Conservation (phyloP, 2,888 invertebrate species). For the Augochlorella aurata region DNA sequence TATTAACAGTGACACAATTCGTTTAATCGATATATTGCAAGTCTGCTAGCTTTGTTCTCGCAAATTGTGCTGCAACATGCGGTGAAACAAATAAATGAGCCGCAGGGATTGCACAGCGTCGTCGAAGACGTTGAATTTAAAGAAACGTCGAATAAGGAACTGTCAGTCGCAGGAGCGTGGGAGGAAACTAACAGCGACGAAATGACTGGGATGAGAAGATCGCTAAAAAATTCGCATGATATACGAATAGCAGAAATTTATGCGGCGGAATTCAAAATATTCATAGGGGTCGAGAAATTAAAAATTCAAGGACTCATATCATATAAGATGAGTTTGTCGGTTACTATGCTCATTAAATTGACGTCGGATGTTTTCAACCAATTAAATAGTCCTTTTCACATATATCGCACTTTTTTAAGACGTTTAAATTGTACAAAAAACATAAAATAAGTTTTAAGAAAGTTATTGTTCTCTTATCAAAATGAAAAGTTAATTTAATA, state of each 20-base stretch:
- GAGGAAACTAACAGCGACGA: not conserved
- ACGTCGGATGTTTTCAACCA: too few species aligned
- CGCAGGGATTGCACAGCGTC: not conserved
- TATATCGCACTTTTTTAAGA: too few species aligned
- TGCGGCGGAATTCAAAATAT: not conserved
- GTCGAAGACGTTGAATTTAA: not conserved
- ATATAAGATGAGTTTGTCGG: too few species aligned
- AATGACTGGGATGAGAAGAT: not conserved
- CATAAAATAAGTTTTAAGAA: too few species aligned
- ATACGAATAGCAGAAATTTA: too few species aligned
- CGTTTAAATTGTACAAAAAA: too few species aligned
- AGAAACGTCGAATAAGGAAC: not conserved
- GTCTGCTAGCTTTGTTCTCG: not conserved
- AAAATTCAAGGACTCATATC: not conserved
- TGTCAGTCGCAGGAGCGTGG: not conserved
- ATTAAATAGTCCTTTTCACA: too few species aligned
- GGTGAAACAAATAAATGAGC: not conserved
- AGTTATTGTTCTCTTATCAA: too few species aligned
- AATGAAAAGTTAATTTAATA: too few species aligned
- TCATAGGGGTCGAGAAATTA: not conserved
- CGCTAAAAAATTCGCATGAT: not conserved
- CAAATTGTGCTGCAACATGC: not conserved
- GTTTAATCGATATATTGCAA: not conserved
- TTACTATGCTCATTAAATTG: too few species aligned
- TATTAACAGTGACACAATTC: too few species aligned